These are phyloP conservation scores for Pachypsylla venusta DNA, from an alignment of 1,140 invertebrate genomes.

Conservation along the genomic window DNA sequence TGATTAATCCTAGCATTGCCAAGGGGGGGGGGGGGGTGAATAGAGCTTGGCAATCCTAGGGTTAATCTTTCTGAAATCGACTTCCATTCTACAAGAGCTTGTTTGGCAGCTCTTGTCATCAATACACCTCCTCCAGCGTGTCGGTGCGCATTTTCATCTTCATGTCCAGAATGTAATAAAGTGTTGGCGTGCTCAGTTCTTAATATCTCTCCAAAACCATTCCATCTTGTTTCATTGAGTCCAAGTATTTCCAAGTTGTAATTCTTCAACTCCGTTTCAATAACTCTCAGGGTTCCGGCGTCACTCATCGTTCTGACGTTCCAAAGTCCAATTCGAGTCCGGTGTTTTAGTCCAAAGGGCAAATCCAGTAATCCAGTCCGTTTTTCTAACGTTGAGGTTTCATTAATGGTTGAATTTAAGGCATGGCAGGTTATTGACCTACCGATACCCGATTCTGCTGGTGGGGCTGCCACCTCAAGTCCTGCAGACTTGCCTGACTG, in stretches of 20 bases:
- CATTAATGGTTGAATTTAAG: background rate
- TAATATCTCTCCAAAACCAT: slow-evolving; percentile 9
- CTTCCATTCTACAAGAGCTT: no score
- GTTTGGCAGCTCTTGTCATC: no score
- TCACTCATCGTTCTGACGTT: background rate
- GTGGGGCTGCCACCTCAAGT: no score
- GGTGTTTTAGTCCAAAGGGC: background rate
- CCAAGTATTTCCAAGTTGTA: background rate
- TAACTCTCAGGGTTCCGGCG: slow-evolving; percentile 4
- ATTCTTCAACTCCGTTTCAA: background rate
- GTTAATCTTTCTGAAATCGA: no score
- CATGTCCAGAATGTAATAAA: background rate
- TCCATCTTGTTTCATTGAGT: slow-evolving; percentile 5
- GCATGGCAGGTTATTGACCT: no score
- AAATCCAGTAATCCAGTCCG: background rate
- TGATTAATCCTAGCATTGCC: no score
- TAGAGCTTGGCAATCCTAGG: no score
- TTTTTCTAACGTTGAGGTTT: background rate
- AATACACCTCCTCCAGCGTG: no score
- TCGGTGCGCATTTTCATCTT: background rate
- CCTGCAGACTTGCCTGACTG: no score
- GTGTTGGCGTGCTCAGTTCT: background rate
- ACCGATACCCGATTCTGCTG: no score
- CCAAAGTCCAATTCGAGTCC: background rate
- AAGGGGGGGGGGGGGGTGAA: no score